These are phyloP conservation scores for Microcebus lehilahytsara DNA, from an alignment of 2,113 vertebrate genomes.

Conservation along the genomic window DNA sequence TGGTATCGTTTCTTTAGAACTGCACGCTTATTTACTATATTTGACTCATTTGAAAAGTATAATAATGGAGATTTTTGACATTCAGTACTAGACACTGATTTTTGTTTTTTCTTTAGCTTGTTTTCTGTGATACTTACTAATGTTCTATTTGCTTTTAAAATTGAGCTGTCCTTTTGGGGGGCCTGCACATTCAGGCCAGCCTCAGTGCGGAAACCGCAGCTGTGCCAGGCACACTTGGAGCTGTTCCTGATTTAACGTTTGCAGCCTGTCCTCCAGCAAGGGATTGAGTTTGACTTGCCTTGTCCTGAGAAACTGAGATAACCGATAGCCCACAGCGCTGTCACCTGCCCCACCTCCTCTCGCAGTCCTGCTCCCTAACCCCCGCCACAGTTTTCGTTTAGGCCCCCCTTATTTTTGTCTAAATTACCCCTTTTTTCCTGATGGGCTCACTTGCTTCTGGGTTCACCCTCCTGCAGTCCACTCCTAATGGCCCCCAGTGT, in stretches of 20 bases:
- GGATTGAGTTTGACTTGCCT: not conserved
- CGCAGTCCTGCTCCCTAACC: not conserved
- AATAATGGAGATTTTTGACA: not conserved
- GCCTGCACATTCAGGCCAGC: not conserved
- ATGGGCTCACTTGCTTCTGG: not conserved
- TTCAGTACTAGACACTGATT: not conserved
- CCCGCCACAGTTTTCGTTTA: accelerated
- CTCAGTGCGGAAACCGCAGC: not conserved
- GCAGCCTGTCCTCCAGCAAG: not conserved
- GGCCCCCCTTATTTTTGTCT: not conserved
- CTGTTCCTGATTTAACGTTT: not conserved
- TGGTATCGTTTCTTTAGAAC: not conserved
- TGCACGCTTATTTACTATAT: not conserved
- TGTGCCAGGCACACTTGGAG: accelerated
- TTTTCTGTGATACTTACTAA: not conserved
- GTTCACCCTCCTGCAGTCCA: not conserved
- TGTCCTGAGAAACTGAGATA: not conserved
- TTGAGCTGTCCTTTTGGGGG: not conserved
- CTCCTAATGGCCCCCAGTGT: not conserved
- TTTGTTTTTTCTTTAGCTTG: not conserved
- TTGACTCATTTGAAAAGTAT: not conserved
- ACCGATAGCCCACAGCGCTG: accelerated
- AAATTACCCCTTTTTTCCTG: not conserved
- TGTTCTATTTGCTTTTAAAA: not conserved
- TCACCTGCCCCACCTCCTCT: too few relatives aligned